Conservation (phyloP, 2,797 vertebrate genomes). For the Sebastes glaucus region DNA sequence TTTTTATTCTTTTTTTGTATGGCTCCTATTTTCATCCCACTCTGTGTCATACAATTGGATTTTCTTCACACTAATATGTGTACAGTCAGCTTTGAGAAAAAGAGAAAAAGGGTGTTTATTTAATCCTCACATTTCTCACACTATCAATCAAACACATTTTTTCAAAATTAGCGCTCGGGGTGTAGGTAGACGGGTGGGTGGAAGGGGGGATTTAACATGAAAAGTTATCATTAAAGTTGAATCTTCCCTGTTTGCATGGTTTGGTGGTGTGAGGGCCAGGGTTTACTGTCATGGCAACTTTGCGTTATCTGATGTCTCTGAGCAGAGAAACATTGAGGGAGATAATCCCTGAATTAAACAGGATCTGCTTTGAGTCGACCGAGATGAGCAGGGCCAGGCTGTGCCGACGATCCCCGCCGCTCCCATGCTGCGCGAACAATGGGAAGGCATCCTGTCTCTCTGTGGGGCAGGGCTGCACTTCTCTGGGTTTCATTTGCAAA, state of each 20-base stretch:
- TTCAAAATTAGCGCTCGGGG: constrained; percentile 49
- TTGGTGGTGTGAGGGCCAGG: constrained; percentile 88
- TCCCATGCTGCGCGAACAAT: constrained; percentile 99
- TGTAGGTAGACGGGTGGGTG: constrained; percentile 41
- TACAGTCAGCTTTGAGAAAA: constrained; percentile 33
- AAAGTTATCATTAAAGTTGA: constrained; percentile 86
- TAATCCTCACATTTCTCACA: constrained; percentile 55
- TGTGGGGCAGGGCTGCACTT: constrained; percentile 95
- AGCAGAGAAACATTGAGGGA: constrained; percentile 95
- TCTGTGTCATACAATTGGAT: not conserved
- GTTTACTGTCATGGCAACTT: constrained; percentile 99
- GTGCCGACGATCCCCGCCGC: constrained; percentile 93
- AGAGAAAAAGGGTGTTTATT: constrained; percentile 35
- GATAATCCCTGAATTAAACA: constrained; percentile 99
- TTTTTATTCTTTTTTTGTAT: not conserved
- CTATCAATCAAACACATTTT: constrained; percentile 59
- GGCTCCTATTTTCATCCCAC: not conserved
- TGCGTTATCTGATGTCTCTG: constrained; percentile 97
- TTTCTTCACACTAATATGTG: constrained; percentile 42
- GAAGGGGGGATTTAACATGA: constrained; percentile 79
- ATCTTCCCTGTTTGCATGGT: constrained; percentile 84
- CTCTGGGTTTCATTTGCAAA: constrained; percentile 99
- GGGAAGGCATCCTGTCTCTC: constrained; percentile 98
- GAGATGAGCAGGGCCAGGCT: constrained; percentile 97
- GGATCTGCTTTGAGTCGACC: constrained; percentile 91